phyloP scores from a whole-genome alignment of 1,140 invertebrate species.

The Notospermus geniculatus region DNA sequence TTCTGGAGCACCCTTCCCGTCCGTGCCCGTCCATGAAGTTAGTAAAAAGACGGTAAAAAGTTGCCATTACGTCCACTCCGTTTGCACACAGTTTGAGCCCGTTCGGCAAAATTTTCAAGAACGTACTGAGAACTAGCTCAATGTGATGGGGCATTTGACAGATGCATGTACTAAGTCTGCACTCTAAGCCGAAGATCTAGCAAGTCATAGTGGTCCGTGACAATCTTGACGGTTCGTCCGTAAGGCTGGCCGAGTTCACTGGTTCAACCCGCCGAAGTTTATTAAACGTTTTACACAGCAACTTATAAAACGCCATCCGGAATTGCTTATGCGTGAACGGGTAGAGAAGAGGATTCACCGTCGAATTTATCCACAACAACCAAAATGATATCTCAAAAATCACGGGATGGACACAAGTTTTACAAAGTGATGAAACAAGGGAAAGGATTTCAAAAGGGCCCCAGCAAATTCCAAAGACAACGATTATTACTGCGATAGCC shows the following conservation, averaged over 20 bases:
- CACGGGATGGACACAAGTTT: not conserved
- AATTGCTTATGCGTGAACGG: constrained; percentile 23
- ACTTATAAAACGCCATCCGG: constrained; percentile 21
- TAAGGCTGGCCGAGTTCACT: not conserved
- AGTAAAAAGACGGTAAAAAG: no score
- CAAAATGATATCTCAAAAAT: constrained; percentile 13
- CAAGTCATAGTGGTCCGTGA: no score
- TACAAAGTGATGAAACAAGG: constrained; percentile 9
- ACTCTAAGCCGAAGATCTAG: no score
- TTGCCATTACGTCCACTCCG: no score
- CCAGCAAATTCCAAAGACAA: constrained; percentile 24
- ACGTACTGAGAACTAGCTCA: no score
- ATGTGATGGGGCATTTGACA: no score
- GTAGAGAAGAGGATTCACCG: constrained; percentile 17
- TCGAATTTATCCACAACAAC: constrained; percentile 17
- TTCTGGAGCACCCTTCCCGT: no score
- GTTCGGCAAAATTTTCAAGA: no score
- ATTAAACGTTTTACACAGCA: constrained; percentile 12
- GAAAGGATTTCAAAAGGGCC: constrained; percentile 10
- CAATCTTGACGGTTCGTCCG: no score
- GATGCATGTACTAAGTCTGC: no score
- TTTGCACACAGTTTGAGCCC: no score
- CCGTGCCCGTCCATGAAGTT: no score
- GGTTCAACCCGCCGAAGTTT: not conserved
- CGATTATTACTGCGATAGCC: constrained; percentile 23